phyloP scores from a whole-genome alignment of 2,113 vertebrate species.

The Poecile atricapillus region DNA sequence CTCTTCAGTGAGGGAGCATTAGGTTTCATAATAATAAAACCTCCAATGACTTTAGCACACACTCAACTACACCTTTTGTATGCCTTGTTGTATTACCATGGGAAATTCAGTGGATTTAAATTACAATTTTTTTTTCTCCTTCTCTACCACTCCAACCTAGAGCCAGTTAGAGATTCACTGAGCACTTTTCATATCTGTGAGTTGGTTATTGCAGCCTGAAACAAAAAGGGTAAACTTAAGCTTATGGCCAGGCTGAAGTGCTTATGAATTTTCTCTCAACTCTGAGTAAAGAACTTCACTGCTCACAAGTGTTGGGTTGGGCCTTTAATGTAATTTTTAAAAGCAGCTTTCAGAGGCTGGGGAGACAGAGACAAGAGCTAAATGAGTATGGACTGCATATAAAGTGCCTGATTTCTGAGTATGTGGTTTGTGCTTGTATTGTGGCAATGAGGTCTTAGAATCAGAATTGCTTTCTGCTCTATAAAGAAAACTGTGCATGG shows the following conservation, averaged over 20 bases:
- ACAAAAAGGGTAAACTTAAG: neutral
- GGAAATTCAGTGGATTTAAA: neutral
- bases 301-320: neutral
- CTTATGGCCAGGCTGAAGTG: neutral
- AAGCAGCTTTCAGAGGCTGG: neutral
- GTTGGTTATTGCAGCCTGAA: neutral
- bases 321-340: neutral
- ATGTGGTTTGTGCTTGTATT: neutral
- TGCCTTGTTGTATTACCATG: neutral
- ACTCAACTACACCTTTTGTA: neutral
- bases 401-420: neutral
- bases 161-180: neutral
- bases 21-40: slow-evolving; percentile 56
- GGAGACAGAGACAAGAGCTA: neutral
- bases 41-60: neutral
- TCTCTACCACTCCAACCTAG: neutral
- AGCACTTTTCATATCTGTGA: neutral
- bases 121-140: neutral
- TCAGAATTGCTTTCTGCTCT: neutral
- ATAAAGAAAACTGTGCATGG: neutral
- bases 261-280: neutral
- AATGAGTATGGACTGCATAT: neutral
- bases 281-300: neutral
- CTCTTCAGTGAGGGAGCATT: neutral
- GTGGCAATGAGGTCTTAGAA: neutral